Percentiles rank a stretch among this genome's conserved stretches.
These are phyloP conservation scores for Lordiphosa fenestrarum DNA, from an alignment of 2,888 invertebrate species.

Conservation along the genomic window DNA sequence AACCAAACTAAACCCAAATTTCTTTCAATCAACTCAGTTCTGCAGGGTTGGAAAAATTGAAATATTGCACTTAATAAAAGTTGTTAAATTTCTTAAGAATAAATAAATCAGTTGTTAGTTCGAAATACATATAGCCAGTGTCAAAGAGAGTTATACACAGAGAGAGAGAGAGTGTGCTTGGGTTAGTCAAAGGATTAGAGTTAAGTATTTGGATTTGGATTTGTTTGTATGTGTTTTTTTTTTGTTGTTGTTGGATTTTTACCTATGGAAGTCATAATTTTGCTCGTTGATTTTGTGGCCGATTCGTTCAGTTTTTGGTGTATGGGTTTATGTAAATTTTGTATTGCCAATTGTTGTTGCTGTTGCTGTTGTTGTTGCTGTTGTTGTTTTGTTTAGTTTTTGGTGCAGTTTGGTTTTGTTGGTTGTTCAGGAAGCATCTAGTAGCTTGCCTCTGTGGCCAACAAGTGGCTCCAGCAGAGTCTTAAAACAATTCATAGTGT, in stretches of 20 bases:
- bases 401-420: conserved; percentile 19
- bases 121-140: too few relatives aligned
- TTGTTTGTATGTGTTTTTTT: not conserved
- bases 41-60: too few relatives aligned
- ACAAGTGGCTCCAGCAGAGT: conserved; percentile 3
- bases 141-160: too few relatives aligned
- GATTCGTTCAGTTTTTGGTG: conserved; percentile 56
- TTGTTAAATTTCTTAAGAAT: too few relatives aligned
- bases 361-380: conserved; percentile 5
- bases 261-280: conserved; percentile 80
- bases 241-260: conserved; percentile 49
- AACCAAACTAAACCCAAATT: too few relatives aligned
- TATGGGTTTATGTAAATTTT: conserved; percentile 12
- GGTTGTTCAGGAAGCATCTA: conserved; percentile 5
- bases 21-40: too few relatives aligned
- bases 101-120: too few relatives aligned
- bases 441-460: conserved; percentile 19
- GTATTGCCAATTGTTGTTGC: conserved; percentile 25
- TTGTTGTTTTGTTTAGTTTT: not conserved
- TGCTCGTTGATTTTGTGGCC: conserved; percentile 53
- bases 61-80: too few relatives aligned
- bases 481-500: conserved; percentile 4
- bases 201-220: not conserved
- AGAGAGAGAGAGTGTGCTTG: not conserved
- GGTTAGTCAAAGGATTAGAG: conserved; percentile 8